phyloP scores from a whole-genome alignment of 37 sponge, comb jelly and placozoan species.

The Theonella swinhoei region DNA sequence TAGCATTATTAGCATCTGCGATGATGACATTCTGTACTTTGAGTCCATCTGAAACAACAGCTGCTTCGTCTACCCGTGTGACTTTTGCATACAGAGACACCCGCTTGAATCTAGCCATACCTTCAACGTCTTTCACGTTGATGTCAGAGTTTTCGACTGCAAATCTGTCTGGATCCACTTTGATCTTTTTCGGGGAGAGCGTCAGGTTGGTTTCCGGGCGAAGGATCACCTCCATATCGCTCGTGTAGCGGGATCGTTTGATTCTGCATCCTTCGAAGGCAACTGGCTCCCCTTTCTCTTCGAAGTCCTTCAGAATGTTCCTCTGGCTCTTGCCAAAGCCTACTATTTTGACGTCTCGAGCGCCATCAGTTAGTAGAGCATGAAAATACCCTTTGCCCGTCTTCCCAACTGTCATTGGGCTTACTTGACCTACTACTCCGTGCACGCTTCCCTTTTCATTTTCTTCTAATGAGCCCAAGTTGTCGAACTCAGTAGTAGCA shows the following conservation, averaged over 20 bases:
- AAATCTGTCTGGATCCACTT: not conserved
- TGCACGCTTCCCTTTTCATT: conserved; percentile 3
- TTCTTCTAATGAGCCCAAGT: too few species aligned
- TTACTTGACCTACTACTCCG: conserved; percentile 1
- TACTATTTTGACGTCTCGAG: not conserved
- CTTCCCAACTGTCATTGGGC: conserved; percentile 4
- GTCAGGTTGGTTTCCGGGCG: conserved; percentile 1
- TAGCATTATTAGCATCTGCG: too few species aligned
- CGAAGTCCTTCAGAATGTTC: conserved; percentile 1
- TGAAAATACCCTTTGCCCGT: conserved; percentile 3
- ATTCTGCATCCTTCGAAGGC: not conserved
- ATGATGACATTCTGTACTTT: conserved; percentile 9
- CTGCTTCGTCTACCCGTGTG: conserved; percentile 7
- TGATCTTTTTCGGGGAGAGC: conserved; percentile 1
- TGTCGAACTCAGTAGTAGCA: too few species aligned
- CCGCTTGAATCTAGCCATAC: conserved; percentile 5
- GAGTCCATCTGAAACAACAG: conserved; percentile 11
- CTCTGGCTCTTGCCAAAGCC: conserved; percentile 4
- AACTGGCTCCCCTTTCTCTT: not conserved
- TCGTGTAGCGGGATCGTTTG: conserved; percentile 1
- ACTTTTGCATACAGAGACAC: conserved; percentile 15
- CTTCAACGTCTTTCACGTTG: conserved; percentile 2
- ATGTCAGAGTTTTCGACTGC: conserved; percentile 7
- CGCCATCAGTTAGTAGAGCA: conserved; percentile 1
- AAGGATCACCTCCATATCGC: not conserved